Percentiles rank a stretch among this genome's conserved stretches.
Evolutionary conservation across 2,113 vertebrate species (phyloP).

Genomic region (Thymallus thymallus): DNA sequence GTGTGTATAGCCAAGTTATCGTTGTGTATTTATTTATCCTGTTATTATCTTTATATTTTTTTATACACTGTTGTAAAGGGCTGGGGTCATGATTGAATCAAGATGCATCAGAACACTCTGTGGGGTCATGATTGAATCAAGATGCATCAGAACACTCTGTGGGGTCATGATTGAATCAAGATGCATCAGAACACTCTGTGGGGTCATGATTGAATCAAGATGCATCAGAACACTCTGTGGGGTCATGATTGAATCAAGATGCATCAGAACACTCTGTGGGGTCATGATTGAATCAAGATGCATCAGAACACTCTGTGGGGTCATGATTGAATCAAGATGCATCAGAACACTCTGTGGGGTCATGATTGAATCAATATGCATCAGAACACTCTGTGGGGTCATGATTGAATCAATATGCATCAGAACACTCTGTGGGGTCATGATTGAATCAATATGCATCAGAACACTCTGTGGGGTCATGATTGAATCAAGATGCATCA

Average conservation of each 20-base stretch:
- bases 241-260: constrained; percentile 2
- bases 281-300: not conserved
- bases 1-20: no score
- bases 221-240: not conserved
- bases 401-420: not conserved
- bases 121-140: not conserved
- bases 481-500: not conserved
- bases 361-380: not conserved
- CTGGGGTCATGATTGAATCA: not conserved
- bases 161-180: constrained; percentile 1
- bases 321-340: not conserved
- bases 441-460: not conserved
- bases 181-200: not conserved
- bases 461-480: not conserved
- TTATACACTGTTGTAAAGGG: no score
- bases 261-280: not conserved
- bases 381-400: not conserved
- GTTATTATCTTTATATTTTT: no score
- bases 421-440: not conserved
- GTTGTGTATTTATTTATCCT: no score
- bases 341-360: not conserved
- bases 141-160: not conserved
- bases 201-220: constrained; percentile 1
- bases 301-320: not conserved
- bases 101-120: not conserved